Conservation (phyloP, 2,113 vertebrate species). For the Calcarius ornatus region DNA sequence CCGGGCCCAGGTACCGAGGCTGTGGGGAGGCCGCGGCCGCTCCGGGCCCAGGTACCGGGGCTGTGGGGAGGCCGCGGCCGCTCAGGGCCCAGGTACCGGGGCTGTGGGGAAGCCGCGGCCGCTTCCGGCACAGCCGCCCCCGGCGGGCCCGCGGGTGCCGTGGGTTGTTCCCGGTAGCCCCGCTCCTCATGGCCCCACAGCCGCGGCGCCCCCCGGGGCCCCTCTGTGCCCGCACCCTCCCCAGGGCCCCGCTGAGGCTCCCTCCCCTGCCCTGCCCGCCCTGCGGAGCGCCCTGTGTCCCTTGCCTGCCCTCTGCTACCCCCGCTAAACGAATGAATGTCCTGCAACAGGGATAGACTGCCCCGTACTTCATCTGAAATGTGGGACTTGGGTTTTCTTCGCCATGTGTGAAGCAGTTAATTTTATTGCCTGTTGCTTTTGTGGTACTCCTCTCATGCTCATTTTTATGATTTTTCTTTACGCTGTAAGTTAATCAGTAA, state of each 20-base stretch:
- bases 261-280: not conserved
- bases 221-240: not conserved
- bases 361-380: not conserved
- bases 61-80: not conserved
- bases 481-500: conserved; percentile 4
- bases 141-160: not conserved
- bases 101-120: not conserved
- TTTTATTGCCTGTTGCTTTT: not conserved
- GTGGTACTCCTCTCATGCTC: not conserved
- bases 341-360: not conserved
- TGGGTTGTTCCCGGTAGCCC: not conserved
- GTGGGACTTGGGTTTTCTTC: not conserved
- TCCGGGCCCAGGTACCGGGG: not conserved
- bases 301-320: not conserved
- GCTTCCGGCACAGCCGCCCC: not conserved
- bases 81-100: not conserved
- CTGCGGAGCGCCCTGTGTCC: not conserved
- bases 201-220: rapidly evolving
- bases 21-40: no score
- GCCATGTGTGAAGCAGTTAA: not conserved
- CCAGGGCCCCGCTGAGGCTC: not conserved
- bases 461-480: not conserved
- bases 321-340: rapidly evolving
- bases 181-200: no score
- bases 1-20: not conserved